Percentiles rank a stretch among this genome's conserved stretches.
Conservation (phyloP, 2,113 vertebrate genomes). For the Pionites leucogaster region DNA sequence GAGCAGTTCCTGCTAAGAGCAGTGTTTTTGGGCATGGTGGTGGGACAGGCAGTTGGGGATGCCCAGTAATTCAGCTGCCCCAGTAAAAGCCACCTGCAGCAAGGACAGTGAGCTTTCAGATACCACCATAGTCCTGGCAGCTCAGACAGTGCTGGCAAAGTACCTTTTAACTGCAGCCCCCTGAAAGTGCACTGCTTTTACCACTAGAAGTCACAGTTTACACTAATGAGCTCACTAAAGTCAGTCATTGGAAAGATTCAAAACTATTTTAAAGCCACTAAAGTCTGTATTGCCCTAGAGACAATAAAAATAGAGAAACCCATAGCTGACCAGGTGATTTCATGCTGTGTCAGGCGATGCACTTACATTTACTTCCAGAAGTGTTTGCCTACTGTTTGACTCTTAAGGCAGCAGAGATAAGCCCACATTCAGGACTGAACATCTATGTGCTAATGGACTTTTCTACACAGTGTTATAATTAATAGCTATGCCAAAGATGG, state of each 20-base stretch:
- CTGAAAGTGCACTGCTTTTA: not conserved
- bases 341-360: not conserved
- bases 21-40: fast-evolving
- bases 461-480: not conserved
- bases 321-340: not conserved
- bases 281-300: not conserved
- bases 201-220: not conserved
- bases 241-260: not conserved
- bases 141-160: not conserved
- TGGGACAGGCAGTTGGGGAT: not conserved
- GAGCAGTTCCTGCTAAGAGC: not conserved
- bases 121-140: not conserved
- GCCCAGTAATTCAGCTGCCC: not conserved
- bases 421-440: not conserved
- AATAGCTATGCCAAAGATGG: not conserved
- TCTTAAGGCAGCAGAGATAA: not conserved
- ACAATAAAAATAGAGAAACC: not conserved
- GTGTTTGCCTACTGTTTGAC: not conserved
- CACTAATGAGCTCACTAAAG: not conserved
- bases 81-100: not conserved
- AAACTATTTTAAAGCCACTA: not conserved
- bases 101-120: fast-evolving
- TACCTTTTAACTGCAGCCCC: not conserved
- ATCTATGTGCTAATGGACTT: not conserved
- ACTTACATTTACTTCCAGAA: not conserved